These are phyloP conservation scores for Bucco capensis DNA, from an alignment of 2,113 vertebrate genomes.

Conservation along the genomic window DNA sequence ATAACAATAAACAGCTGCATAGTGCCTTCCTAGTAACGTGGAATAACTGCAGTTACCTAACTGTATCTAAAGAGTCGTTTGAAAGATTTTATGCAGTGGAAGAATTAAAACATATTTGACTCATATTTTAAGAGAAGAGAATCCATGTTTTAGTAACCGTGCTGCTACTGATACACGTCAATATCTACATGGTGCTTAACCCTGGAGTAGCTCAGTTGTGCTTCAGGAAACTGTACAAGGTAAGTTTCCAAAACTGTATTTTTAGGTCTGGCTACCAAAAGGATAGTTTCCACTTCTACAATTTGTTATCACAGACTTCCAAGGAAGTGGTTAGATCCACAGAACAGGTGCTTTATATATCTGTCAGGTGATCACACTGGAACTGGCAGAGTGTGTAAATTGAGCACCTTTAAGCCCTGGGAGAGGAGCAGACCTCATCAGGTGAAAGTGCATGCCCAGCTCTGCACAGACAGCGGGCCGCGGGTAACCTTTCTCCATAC, in stretches of 20 bases:
- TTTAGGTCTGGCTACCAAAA: not conserved
- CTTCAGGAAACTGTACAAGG: not conserved
- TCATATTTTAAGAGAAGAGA: accelerated
- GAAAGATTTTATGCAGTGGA: too few relatives aligned
- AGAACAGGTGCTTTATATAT: accelerated
- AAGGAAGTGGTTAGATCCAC: accelerated
- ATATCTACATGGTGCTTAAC: not conserved
- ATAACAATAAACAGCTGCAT: not conserved
- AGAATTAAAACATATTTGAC: not conserved
- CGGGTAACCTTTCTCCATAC: not conserved
- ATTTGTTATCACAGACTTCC: accelerated
- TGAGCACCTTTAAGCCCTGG: accelerated
- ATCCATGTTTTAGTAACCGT: not conserved
- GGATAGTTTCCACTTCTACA: not conserved
- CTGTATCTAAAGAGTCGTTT: not conserved
- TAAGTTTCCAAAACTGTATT: not conserved
- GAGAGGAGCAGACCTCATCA: accelerated
- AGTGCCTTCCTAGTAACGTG: accelerated
- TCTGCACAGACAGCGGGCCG: accelerated
- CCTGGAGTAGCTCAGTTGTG: not conserved
- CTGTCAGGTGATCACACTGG: accelerated
- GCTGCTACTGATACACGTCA: not conserved
- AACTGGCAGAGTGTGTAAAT: accelerated
- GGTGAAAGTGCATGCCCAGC: accelerated
- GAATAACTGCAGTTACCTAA: not conserved